Conservation (phyloP, 2,888 invertebrate genomes). For the Scaptomyza polygonia region DNA sequence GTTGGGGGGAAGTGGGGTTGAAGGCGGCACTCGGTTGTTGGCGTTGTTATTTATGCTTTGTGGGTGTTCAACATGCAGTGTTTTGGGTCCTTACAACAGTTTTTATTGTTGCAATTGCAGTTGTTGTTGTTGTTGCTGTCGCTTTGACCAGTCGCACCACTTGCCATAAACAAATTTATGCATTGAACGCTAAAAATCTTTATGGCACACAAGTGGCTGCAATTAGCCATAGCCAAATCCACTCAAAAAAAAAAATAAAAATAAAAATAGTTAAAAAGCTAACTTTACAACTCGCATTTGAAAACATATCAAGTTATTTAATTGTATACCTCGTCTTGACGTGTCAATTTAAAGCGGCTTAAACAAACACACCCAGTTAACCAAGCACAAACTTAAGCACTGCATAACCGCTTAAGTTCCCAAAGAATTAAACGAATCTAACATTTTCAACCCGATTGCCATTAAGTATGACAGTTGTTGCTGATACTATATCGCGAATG, state of each 20-base stretch:
- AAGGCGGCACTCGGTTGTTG: conserved; percentile 53
- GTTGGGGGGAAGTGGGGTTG: neutral
- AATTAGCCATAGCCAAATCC: conserved; percentile 55
- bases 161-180: conserved; percentile 64
- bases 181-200: conserved; percentile 49
- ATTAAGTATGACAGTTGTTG: conserved; percentile 20
- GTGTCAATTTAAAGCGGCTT: conserved; percentile 19
- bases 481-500: conserved; percentile 34
- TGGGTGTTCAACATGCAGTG: conserved; percentile 77
- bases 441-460: conserved; percentile 50
- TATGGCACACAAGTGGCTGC: conserved; percentile 59
- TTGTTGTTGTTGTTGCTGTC: conserved; percentile 6
- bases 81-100: conserved; percentile 74
- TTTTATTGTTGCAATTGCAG: conserved; percentile 50
- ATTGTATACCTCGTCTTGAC: conserved; percentile 11
- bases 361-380: conserved; percentile 21
- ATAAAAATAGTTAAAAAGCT: conserved; percentile 15
- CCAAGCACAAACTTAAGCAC: conserved; percentile 3
- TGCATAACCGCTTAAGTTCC: conserved; percentile 27
- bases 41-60: conserved; percentile 75
- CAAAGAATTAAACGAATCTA: conserved; percentile 44
- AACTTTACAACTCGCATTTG: neutral
- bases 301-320: conserved; percentile 31
- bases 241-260: no score
- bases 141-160: conserved; percentile 9